Conservation (phyloP, 2,888 invertebrate species). For the Melinaea marsaeus region DNA sequence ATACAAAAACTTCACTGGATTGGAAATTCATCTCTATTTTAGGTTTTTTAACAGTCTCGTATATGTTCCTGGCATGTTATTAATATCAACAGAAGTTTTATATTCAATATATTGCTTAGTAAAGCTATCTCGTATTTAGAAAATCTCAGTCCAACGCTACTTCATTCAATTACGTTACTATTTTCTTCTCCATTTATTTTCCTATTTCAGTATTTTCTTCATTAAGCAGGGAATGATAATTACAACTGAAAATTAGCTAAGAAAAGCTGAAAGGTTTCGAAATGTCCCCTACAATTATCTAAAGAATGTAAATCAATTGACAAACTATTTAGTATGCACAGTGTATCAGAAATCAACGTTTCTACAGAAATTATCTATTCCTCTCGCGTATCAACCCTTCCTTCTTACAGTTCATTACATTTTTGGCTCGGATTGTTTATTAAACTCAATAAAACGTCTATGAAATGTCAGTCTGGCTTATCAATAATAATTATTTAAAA, state of each 20-base stretch:
- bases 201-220: too few species aligned
- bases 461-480: too few species aligned
- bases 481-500: too few species aligned
- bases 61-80: constrained; percentile 1
- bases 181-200: too few species aligned
- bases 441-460: constrained; percentile 33
- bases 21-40: constrained; percentile 7
- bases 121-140: too few species aligned
- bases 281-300: constrained; percentile 17
- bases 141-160: too few species aligned
- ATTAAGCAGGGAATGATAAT: neutral
- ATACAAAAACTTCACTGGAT: constrained; percentile 6
- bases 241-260: constrained; percentile 7
- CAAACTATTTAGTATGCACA: constrained; percentile 57
- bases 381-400: constrained; percentile 63
- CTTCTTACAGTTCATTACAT: constrained; percentile 66
- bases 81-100: neutral
- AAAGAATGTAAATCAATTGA: constrained; percentile 27
- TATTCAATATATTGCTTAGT: neutral
- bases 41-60: constrained; percentile 1
- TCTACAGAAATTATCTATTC: constrained; percentile 56
- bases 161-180: too few species aligned
- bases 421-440: constrained; percentile 61
- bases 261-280: neutral
- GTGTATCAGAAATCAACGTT: constrained; percentile 61